Evolutionary conservation across 2,888 invertebrate genomes (phyloP).

Genomic region (Hypercompe scribonia): DNA sequence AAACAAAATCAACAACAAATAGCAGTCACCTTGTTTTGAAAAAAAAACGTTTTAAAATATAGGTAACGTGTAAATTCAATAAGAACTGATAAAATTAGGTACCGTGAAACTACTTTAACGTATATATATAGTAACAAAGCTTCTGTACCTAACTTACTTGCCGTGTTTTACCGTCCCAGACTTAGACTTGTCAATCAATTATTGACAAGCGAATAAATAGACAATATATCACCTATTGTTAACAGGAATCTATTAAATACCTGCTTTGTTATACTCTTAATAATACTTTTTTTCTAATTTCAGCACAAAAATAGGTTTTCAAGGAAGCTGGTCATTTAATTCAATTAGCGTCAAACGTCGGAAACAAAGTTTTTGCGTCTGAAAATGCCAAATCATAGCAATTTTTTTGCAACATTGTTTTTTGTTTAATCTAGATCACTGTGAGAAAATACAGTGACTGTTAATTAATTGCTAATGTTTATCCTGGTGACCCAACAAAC

Average conservation of each 20-base stretch:
- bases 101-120: neutral
- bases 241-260: neutral
- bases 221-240: neutral
- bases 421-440: conserved; percentile 51
- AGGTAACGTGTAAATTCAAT: neutral
- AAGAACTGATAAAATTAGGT: neutral
- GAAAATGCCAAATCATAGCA: conserved; percentile 57
- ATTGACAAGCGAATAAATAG: conserved; percentile 1
- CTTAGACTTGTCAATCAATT: no score
- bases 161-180: neutral
- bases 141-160: neutral
- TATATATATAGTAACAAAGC: neutral
- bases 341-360: conserved; percentile 54
- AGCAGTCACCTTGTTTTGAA: no score
- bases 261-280: neutral
- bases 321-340: conserved; percentile 50
- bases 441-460: conserved; percentile 63
- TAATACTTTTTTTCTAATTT: conserved; percentile 5
- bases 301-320: conserved; percentile 33
- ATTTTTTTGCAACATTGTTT: conserved; percentile 29
- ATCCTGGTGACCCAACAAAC: neutral
- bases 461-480: conserved; percentile 9
- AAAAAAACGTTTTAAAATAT: no score
- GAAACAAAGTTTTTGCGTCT: conserved; percentile 39
- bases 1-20: neutral